A percentile compares a stretch with the other conserved stretches of the same genome.
Evolutionary conservation across 2,113 vertebrate genomes (phyloP).

Genomic region (Gobio gobio): DNA sequence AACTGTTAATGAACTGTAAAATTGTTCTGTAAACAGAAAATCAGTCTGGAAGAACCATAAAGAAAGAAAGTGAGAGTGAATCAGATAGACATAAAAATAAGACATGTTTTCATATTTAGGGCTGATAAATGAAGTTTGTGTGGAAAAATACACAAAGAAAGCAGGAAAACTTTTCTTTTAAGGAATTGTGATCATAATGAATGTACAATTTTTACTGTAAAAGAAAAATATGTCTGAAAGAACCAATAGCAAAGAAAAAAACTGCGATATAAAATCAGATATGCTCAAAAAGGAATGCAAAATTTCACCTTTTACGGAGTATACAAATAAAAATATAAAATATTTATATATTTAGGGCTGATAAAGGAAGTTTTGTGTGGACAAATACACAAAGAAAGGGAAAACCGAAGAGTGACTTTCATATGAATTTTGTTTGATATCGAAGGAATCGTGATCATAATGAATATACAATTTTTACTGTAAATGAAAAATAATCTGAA

Average conservation of each 20-base stretch:
- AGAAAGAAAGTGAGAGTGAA: neutral
- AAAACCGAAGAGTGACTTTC: neutral
- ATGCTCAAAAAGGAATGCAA: no score
- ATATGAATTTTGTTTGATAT: neutral
- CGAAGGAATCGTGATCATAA: no score
- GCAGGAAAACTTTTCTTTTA: neutral
- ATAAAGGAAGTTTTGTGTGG: neutral
- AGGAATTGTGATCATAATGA: no score
- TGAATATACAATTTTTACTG: no score
- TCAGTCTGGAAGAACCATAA: neutral
- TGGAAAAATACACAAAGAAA: neutral
- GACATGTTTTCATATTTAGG: neutral
- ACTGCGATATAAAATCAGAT: neutral
- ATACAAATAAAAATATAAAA: neutral
- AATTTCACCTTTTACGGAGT: no score
- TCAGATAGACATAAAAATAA: neutral
- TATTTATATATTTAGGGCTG: neutral
- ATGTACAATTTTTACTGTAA: neutral
- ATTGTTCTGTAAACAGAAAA: neutral
- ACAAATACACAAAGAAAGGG: neutral
- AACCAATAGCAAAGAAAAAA: no score
- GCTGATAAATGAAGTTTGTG: neutral
- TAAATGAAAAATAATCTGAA: neutral
- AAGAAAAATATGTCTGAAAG: neutral
- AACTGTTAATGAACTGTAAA: neutral